Evolutionary conservation across 2,113 vertebrate genomes (phyloP).

Genomic region (Mugil cephalus): DNA sequence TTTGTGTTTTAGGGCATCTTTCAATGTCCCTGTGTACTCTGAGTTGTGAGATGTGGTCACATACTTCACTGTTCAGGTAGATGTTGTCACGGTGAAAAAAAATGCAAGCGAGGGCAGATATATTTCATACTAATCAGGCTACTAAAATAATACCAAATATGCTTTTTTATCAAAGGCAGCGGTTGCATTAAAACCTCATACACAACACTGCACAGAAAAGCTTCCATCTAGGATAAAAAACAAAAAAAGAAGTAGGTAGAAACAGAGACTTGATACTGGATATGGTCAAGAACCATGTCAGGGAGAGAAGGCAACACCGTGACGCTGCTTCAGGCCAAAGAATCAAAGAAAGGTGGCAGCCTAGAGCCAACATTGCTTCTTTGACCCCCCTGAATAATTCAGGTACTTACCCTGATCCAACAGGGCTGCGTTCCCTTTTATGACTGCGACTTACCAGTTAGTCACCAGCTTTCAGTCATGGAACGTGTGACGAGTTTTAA

Average conservation of each 20-base stretch:
- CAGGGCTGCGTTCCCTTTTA: conserved; percentile 14
- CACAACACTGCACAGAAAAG: not conserved
- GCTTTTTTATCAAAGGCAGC: not conserved
- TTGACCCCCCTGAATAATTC: conserved; percentile 72
- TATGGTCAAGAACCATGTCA: conserved; percentile 19
- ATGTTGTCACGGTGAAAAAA: conserved; percentile 4
- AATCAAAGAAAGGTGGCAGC: conserved; percentile 38
- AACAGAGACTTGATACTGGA: conserved; percentile 2
- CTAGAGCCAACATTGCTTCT: conserved; percentile 39
- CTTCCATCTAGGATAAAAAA: conserved; percentile 13
- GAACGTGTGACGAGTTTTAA: conserved; percentile 63
- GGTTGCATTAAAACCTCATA: not conserved
- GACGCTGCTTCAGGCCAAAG: conserved; percentile 4
- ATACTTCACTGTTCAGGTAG: conserved; percentile 5
- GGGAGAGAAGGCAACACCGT: conserved; percentile 46
- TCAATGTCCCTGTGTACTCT: not conserved
- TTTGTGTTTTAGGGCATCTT: not conserved
- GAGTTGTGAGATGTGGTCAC: not conserved
- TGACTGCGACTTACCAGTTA: conserved; percentile 34
- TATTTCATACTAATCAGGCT: conserved; percentile 13
- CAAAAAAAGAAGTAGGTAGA: too few species aligned
- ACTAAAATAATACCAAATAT: not conserved
- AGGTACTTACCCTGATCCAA: conserved; percentile 29
- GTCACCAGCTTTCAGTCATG: conserved; percentile 43
- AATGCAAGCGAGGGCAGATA: conserved; percentile 2